Conservation (phyloP, 2,888 invertebrate genomes). For the Drosophila quasianomalipes region DNA sequence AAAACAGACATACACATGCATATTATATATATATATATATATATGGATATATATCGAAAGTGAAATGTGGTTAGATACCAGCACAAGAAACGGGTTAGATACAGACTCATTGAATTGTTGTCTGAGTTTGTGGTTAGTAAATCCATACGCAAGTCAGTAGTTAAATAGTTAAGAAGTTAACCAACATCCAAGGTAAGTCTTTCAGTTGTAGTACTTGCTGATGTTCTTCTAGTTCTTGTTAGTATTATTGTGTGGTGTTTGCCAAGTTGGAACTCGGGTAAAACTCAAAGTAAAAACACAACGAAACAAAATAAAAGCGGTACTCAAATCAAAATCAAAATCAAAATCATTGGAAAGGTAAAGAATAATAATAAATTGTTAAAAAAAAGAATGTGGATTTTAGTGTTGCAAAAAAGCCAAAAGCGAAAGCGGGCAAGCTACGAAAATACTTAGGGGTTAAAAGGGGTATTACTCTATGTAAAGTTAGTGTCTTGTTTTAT, state of each 20-base stretch:
- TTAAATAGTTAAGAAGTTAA: not conserved
- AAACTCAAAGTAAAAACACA: not conserved
- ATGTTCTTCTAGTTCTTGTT: constrained; percentile 1
- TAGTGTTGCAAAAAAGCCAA: constrained; percentile 51
- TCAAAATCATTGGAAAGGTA: not conserved
- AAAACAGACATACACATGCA: not conserved
- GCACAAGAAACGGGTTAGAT: not conserved
- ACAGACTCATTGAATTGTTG: not conserved
- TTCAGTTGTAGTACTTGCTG: constrained; percentile 5
- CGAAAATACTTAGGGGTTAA: constrained; percentile 22
- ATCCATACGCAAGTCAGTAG: not conserved
- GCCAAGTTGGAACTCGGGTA: constrained; percentile 1
- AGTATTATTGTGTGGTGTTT: constrained; percentile 8
- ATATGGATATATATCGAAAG: not conserved
- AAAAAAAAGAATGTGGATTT: not conserved
- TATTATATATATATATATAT: not conserved
- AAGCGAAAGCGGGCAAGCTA: constrained; percentile 51
- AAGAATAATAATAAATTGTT: constrained; percentile 1
- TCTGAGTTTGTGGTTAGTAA: constrained; percentile 14
- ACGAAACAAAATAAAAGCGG: constrained; percentile 2
- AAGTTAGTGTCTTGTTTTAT: constrained; percentile 14
- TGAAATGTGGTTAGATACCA: not conserved
- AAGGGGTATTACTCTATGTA: constrained; percentile 20
- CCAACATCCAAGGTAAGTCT: not conserved
- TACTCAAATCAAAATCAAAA: not conserved